Percentiles rank a stretch among this genome's conserved stretches.
phyloP scores from a whole-genome alignment of 2,888 invertebrate species.

The Didymodactylos carnosus region DNA sequence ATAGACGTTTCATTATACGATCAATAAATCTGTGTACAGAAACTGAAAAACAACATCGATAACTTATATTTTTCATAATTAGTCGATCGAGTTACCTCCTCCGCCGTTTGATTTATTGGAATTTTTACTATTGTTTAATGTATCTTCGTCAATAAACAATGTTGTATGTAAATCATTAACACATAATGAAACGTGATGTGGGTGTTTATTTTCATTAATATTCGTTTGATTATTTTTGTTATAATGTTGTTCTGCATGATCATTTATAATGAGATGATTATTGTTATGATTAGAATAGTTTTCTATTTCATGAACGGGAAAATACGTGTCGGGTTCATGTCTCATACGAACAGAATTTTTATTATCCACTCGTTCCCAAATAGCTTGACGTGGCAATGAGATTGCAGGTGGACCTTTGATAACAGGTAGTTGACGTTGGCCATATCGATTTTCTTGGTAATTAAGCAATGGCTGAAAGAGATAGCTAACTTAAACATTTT shows the following conservation, averaged over 20 bases:
- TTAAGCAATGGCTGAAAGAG: too few species aligned
- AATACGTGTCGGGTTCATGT: neutral
- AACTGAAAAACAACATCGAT: neutral
- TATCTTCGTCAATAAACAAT: neutral
- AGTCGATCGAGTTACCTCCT: neutral
- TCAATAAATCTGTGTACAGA: neutral
- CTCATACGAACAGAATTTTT: neutral
- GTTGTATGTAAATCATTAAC: neutral
- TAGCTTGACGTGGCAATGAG: neutral
- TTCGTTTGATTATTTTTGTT: neutral
- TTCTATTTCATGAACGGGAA: neutral
- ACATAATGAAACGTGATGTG: neutral
- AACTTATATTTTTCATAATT: neutral
- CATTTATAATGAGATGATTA: neutral
- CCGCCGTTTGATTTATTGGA: neutral
- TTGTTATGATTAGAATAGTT: neutral
- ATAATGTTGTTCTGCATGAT: too few species aligned
- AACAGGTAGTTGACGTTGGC: too few species aligned
- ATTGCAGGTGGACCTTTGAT: neutral
- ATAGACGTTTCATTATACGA: neutral
- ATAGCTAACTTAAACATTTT: too few species aligned
- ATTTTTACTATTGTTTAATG: neutral
- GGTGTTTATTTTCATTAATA: neutral
- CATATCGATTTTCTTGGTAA: too few species aligned
- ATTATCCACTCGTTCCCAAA: neutral